Percentiles rank a stretch among this genome's conserved stretches.
Conservation (phyloP, 2,113 vertebrate species). For the Vulpes lagopus region DNA sequence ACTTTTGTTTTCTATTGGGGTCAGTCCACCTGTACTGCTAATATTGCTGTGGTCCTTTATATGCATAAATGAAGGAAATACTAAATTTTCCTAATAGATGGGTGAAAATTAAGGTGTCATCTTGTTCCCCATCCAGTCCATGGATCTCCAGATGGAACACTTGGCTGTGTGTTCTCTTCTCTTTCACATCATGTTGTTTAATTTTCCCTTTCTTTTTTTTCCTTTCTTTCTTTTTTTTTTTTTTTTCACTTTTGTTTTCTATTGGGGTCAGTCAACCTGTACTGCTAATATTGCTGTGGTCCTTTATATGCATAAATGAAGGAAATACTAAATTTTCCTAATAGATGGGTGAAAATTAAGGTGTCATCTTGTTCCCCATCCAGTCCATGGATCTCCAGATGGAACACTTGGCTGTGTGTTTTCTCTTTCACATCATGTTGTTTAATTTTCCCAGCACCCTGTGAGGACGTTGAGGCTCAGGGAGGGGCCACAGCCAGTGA, state of each 20-base stretch:
- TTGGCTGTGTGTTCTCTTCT: not conserved
- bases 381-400: not conserved
- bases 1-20: not conserved
- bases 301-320: not conserved
- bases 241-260: not conserved
- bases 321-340: not conserved
- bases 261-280: not conserved
- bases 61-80: not conserved
- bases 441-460: not conserved
- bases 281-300: not conserved
- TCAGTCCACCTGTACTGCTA: not conserved
- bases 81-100: not conserved
- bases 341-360: not conserved
- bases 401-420: not conserved
- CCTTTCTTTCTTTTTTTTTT: no score
- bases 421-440: not conserved
- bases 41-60: not conserved
- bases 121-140: not conserved
- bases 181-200: not conserved
- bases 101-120: not conserved
- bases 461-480: not conserved
- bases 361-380: not conserved
- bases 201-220: no score
- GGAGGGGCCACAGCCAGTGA: not conserved
- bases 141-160: not conserved